phyloP scores from a whole-genome alignment of 2,113 vertebrate genomes.

The Heliornis fulica region DNA sequence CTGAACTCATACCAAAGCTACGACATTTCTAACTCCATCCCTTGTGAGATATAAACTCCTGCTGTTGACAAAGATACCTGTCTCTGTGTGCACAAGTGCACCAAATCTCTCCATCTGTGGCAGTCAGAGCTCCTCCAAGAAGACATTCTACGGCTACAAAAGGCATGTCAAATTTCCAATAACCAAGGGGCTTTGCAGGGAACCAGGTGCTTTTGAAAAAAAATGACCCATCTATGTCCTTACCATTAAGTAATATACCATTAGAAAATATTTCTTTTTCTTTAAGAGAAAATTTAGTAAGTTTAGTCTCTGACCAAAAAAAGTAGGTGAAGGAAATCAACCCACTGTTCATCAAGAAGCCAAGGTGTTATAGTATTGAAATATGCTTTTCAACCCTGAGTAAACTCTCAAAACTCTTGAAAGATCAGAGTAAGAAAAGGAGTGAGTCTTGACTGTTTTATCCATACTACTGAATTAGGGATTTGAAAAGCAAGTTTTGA shows the following conservation, averaged over 20 bases:
- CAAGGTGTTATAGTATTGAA: not conserved
- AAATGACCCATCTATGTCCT: not conserved
- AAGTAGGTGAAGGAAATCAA: not conserved
- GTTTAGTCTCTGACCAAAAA: not conserved
- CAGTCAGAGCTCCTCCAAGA: not conserved
- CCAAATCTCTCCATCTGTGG: not conserved
- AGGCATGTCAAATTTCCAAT: not conserved
- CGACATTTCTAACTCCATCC: not conserved
- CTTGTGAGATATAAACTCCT: not conserved
- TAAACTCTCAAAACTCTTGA: not conserved
- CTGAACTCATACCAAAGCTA: not conserved
- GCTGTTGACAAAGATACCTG: not conserved
- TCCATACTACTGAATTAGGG: not conserved
- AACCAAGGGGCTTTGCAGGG: rapidly evolving
- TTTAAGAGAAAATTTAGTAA: not conserved
- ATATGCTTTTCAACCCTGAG: not conserved
- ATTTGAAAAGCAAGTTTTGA: not conserved
- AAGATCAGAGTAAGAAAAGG: not conserved
- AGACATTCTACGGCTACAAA: not conserved
- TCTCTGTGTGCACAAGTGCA: not conserved
- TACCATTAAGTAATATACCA: not conserved
- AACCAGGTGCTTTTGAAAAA: not conserved
- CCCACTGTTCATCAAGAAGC: not conserved
- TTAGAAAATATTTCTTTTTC: not conserved
- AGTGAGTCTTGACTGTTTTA: not conserved